These are phyloP conservation scores for Ispidina picta DNA, from an alignment of 2,797 vertebrate species.

Conservation along the genomic window DNA sequence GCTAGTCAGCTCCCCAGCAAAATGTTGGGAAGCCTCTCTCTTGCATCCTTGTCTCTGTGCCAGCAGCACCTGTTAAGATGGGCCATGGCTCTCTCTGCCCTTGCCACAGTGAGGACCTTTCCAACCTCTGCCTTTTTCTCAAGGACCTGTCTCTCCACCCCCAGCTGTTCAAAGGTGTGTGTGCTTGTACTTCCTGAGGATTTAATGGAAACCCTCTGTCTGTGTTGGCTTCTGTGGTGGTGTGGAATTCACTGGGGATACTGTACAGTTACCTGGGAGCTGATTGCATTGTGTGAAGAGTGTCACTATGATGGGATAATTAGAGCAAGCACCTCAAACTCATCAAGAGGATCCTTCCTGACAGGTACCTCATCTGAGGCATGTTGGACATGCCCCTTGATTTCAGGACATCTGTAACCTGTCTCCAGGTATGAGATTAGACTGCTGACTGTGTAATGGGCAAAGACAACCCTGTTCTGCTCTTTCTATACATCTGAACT, in stretches of 20 bases:
- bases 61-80: background rate
- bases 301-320: background rate
- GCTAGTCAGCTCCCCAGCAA: background rate
- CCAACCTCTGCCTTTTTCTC: background rate
- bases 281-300: background rate
- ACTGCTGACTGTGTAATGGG: background rate
- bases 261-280: background rate
- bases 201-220: background rate
- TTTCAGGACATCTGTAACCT: background rate
- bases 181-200: background rate
- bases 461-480: background rate
- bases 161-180: background rate
- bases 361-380: fast-evolving
- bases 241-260: background rate
- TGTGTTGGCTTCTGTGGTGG: background rate
- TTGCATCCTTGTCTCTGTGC: background rate
- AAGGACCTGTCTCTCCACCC: background rate
- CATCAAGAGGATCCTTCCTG: background rate
- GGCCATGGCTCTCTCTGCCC: background rate
- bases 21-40: background rate
- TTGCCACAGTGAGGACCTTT: background rate
- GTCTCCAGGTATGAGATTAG: background rate
- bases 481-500: no score
- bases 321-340: background rate
- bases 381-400: fast-evolving